These are phyloP conservation scores for Anisognathus igniventris DNA, from an alignment of 2,797 vertebrate species.

Conservation along the genomic window DNA sequence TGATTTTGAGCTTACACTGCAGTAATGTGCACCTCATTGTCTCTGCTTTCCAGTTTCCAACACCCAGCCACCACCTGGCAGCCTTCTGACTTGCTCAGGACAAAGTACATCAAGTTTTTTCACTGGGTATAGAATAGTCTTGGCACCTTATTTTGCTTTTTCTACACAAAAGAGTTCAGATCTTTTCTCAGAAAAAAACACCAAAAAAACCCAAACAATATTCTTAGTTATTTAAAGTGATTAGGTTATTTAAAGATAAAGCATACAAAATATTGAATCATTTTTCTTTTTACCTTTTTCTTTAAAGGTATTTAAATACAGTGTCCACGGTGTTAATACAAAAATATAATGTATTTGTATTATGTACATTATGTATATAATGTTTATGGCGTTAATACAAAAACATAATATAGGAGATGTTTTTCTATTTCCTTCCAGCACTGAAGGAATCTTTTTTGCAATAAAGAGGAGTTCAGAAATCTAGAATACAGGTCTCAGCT, in stretches of 20 bases:
- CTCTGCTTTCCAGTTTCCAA: background rate
- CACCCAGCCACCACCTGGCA: background rate
- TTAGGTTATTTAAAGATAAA: background rate
- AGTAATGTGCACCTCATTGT: background rate
- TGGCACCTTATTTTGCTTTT: background rate
- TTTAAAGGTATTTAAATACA: background rate
- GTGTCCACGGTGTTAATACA: background rate
- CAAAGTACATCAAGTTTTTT: background rate
- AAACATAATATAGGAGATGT: rapidly evolving
- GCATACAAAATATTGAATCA: rapidly evolving
- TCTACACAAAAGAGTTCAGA: background rate
- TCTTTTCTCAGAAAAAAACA: background rate
- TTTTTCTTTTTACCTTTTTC: background rate
- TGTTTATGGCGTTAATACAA: background rate
- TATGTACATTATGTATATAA: background rate
- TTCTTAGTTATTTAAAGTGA: background rate
- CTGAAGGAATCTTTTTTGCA: background rate
- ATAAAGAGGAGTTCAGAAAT: background rate
- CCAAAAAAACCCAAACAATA: background rate
- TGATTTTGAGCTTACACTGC: background rate
- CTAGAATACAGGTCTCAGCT: background rate
- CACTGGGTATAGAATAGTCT: background rate
- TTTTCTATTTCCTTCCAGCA: background rate
- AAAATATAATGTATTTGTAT: background rate
- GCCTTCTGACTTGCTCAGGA: background rate